Evolutionary conservation across 2,113 vertebrate genomes (phyloP).

Genomic region (Sebastes fasciatus): DNA sequence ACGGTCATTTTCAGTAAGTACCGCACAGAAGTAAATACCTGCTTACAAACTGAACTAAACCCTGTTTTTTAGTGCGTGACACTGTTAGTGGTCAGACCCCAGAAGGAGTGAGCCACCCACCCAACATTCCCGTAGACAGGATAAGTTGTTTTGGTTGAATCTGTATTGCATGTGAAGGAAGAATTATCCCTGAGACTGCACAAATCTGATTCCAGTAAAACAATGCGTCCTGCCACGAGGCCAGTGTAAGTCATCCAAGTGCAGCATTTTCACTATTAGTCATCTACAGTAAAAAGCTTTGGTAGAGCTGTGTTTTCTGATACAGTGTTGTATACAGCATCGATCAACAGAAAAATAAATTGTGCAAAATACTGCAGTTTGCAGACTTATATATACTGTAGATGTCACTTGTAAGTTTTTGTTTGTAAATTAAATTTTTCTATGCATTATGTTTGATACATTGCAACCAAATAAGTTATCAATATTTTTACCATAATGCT

Average conservation of each 20-base stretch:
- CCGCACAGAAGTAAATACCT: conserved; percentile 49
- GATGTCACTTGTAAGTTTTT: neutral
- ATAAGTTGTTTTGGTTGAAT: conserved; percentile 56
- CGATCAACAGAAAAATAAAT: too few species aligned
- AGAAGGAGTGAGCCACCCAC: conserved; percentile 51
- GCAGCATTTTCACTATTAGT: conserved; percentile 21
- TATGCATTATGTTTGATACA: neutral
- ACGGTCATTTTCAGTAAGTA: conserved; percentile 46
- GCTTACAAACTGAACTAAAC: conserved; percentile 42
- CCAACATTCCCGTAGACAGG: conserved; percentile 39
- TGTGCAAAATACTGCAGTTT: neutral
- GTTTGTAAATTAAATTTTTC: neutral
- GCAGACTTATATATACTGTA: neutral
- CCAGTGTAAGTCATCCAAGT: conserved; percentile 36
- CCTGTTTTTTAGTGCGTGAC: conserved; percentile 53
- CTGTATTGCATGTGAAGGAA: conserved; percentile 63
- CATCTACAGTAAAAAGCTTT: conserved; percentile 22
- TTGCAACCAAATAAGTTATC: neutral
- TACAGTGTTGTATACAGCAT: neutral
- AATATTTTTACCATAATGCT: neutral
- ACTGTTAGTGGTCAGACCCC: conserved; percentile 61
- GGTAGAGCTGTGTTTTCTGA: neutral
- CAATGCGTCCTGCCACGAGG: conserved; percentile 24
- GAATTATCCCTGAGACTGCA: conserved; percentile 54
- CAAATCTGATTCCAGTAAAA: conserved; percentile 68